Base-by-base conservation (phyloP, 2,113 vertebrate species). In the Pseudonaja textilis region DNA sequence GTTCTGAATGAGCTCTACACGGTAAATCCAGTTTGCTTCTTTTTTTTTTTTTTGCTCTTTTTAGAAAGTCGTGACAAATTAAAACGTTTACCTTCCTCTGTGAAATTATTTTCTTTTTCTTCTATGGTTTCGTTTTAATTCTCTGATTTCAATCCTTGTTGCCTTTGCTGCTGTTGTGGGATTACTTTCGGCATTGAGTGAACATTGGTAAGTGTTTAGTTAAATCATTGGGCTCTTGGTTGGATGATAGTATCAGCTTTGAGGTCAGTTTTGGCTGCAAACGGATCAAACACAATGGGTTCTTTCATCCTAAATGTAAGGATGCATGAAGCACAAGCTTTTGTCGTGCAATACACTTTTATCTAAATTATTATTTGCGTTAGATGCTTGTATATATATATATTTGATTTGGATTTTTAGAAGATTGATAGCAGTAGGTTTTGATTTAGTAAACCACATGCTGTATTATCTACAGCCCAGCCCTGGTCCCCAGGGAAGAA, bases 1-100 rank as follows among this genome's bases (percentile, higher is more conserved):
- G 99, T 99, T 95, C 96, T 99, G 95, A 99, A 99, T 91, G 99
- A 99, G 91, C 98, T 99, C 89, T 99, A 99, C 96, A 98, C 99
- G 98, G 99, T 99, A 98, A 99, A 97, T 97, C 94, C 93, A 16
- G 7, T 45, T 39, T 64, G 74, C 50, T 92, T 91, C 92, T 59
- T 8, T 25, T 23, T 57, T 9, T 4, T 20, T 91, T 94, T 95
- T 92, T 94, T 95, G 93, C 95, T 3, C 23, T 95, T 92, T 93
- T 93, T 93, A 56, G 90, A 90, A 94, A 90, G 34, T 22, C 89
- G 93, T 94, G 94, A 86, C 93, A 92, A 93, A 81, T 81, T 81
- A 20, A 39, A 93, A 94, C 20, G 47, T 96, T 96, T 94, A 93
- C 88, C 94, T 94, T 74, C 92, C 86, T 89, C 88, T 88, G 74